Evolutionary conservation across 2,113 vertebrate species (phyloP).

Genomic region (Eleginops maclovinus): DNA sequence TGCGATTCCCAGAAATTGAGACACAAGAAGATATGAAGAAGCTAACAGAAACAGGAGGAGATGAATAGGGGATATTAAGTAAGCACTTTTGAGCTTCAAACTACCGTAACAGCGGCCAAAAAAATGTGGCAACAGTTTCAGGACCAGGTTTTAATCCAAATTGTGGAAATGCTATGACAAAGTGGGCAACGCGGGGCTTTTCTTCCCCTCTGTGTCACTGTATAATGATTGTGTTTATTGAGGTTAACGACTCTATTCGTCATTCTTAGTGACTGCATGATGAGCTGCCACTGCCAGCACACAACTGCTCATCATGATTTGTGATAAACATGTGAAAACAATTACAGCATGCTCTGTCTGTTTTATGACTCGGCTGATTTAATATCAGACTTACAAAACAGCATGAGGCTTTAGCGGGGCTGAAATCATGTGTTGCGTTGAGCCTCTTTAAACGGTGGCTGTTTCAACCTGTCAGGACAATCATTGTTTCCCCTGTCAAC

Average conservation of each 20-base stretch:
- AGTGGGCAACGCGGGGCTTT: not conserved
- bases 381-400: not conserved
- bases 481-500: not conserved
- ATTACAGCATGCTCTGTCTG: not conserved
- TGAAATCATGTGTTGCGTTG: slow-evolving; percentile 9
- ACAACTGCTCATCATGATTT: too few relatives aligned
- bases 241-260: not conserved
- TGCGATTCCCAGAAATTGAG: too few relatives aligned
- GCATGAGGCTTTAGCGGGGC: not conserved
- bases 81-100: too few relatives aligned
- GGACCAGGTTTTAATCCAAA: not conserved
- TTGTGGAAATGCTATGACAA: not conserved
- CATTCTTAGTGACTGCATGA: not conserved
- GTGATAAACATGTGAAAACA: too few relatives aligned
- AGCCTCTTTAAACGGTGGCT: slow-evolving; percentile 18
- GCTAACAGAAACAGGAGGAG: too few relatives aligned
- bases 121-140: not conserved
- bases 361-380: slow-evolving; percentile 1
- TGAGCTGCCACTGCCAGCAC: not conserved
- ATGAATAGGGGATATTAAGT: too few relatives aligned
- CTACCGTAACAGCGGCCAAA: not conserved
- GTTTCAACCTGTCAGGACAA: not conserved
- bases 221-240: not conserved
- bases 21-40: too few relatives aligned
- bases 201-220: not conserved